Evolutionary conservation across 2,797 vertebrate species (phyloP), one percentile per base, ranked within the genome.

Genomic region (Arnoldichthys spilopterus): DNA sequence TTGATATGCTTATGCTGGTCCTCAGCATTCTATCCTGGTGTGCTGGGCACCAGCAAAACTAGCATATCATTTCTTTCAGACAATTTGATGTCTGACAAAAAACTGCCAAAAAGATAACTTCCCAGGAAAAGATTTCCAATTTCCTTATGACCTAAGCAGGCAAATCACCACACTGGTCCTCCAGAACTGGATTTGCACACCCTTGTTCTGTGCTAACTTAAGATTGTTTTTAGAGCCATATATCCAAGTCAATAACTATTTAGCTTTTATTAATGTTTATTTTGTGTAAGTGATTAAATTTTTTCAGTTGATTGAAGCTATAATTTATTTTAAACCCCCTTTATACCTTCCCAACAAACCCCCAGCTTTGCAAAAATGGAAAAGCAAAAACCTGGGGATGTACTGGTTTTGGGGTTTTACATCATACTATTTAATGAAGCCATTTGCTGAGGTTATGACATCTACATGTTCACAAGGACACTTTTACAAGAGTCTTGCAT

Each of bases 351-450:
- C n/a, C n/a, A n/a, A n/a, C n/a, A n/a, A n/a, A n/a, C n/a, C 30
- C 47, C 16, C 58, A 26, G 20, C 28, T 61, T 68, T 74, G 47
- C 59, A 51, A 43, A 32, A 37, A 70, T 13, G 45, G 43, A 59
- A 80, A 70, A 2, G 53, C 59, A 74, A 68, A 73, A 47, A 66
- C 66, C 53, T 71, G 43, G 24, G 45, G 54, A 51, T 79, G 71
- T 62, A 78, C n/a, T n/a, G n/a, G n/a, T n/a, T n/a, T n/a, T 66
- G 32, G 37, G 68, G 45, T 78, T 78, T 74, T 76, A 80, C 78
- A 80, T 80, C 78, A 80, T 80, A 26, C 78, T 32, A 22, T 68
- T 75, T 80, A 80, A 80, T 76, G 78, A 80, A 80, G 72, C 72
- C 72, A 76, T 80, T 75, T 80, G 78, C 56, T 53, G 78, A 76